Conservation (phyloP, 2,797 vertebrate species). For the Neoniphon sammara region DNA sequence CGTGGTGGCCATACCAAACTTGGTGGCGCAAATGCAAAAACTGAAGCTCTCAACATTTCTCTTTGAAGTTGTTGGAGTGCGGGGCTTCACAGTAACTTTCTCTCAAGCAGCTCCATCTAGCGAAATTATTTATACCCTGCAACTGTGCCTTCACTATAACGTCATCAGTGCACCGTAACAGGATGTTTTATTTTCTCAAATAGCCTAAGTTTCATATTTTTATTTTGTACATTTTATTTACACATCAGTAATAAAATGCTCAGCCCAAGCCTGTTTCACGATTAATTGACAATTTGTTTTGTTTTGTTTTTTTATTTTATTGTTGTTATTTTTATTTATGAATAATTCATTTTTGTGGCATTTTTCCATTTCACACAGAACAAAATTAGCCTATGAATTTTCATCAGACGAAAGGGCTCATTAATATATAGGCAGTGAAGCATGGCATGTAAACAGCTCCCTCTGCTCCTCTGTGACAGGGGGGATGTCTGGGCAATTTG, state of each 20-base stretch:
- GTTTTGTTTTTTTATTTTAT: no score
- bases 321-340: not conserved
- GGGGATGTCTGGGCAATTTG: constrained; percentile 40
- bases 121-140: constrained; percentile 34
- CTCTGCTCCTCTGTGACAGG: constrained; percentile 37
- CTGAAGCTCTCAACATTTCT: constrained; percentile 11
- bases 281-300: not conserved
- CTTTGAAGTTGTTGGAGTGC: constrained; percentile 27
- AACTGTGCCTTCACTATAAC: not conserved
- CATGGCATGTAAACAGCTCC: constrained; percentile 39
- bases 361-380: constrained; percentile 19
- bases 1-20: not conserved
- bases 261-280: not conserved
- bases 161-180: not conserved
- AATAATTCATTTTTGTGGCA: constrained; percentile 22
- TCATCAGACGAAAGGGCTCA: constrained; percentile 36
- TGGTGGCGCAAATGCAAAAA: not conserved
- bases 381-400: constrained; percentile 20
- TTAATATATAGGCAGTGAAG: constrained; percentile 53
- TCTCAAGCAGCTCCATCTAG: constrained; percentile 71
- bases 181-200: not conserved
- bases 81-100: not conserved
- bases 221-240: not conserved
- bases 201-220: no score
- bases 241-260: not conserved